Evolutionary conservation across 2,888 invertebrate genomes (phyloP).

Genomic region (Heterodera filipjevi): DNA sequence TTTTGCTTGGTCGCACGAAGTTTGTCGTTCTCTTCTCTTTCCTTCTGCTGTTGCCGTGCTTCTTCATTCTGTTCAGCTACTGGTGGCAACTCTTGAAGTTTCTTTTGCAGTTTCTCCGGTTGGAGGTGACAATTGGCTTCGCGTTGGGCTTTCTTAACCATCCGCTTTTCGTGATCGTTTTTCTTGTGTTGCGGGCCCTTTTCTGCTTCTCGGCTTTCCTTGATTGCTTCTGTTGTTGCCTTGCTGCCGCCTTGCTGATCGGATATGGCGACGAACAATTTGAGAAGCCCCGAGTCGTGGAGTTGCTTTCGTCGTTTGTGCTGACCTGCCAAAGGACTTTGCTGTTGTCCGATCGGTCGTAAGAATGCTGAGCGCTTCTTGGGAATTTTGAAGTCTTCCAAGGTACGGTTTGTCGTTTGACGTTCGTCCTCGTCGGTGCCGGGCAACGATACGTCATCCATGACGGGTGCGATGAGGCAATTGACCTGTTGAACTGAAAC

Average conservation of each 20-base stretch:
- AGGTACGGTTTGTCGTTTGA: not conserved
- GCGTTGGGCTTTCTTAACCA: not conserved
- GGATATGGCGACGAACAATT: not conserved
- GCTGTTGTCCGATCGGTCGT: not conserved
- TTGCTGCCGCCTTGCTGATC: not conserved
- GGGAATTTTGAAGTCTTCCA: no score
- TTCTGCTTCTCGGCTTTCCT: not conserved
- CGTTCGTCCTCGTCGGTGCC: not conserved
- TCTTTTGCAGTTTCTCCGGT: not conserved
- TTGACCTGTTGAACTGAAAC: no score
- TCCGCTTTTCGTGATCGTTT: not conserved
- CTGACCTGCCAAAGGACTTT: not conserved
- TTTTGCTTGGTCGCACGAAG: not conserved
- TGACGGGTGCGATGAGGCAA: not conserved
- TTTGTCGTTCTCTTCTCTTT: no score
- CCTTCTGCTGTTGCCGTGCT: not conserved
- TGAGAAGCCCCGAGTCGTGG: not conserved
- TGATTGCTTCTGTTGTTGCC: not conserved
- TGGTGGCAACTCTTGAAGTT: no score
- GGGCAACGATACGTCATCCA: not conserved
- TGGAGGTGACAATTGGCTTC: not conserved
- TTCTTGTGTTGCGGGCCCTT: not conserved
- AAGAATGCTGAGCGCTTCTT: not conserved
- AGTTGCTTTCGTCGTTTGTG: not conserved
- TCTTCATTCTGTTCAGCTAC: not conserved